Percentiles rank a stretch among this genome's conserved stretches.
Evolutionary conservation across 2,888 invertebrate species (phyloP).

Genomic region (Pristionchus entomophagus): DNA sequence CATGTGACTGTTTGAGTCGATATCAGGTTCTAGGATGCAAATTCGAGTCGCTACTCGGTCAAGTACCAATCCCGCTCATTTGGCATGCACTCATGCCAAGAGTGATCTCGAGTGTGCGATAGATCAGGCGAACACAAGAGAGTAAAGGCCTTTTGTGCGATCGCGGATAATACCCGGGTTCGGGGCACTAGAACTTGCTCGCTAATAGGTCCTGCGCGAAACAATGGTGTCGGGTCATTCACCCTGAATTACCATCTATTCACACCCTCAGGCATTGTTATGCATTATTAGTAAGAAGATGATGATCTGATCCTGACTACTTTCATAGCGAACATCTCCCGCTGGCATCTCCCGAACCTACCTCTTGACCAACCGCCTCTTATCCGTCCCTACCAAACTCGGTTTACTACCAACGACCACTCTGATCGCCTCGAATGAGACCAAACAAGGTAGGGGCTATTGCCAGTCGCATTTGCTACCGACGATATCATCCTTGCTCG

Average conservation of each 20-base stretch:
- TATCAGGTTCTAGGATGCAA: background rate
- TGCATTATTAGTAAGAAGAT: background rate
- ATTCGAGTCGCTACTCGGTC: no score
- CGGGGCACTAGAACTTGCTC: conserved; percentile 14
- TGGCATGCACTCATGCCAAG: background rate
- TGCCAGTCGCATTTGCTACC: conserved; percentile 35
- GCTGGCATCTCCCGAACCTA: background rate
- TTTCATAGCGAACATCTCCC: no score
- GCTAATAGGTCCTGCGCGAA: conserved; percentile 24
- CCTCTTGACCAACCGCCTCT: no score
- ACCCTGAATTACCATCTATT: background rate
- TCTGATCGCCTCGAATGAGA: no score
- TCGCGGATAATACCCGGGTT: conserved; percentile 11
- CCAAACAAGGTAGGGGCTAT: background rate
- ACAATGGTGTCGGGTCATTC: conserved; percentile 14
- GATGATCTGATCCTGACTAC: background rate
- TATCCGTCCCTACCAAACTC: no score
- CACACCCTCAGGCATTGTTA: background rate
- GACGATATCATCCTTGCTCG: background rate
- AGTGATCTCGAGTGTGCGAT: background rate
- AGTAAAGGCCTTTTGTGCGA: background rate
- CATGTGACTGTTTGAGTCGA: background rate
- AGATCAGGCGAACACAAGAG: background rate
- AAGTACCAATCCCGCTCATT: background rate
- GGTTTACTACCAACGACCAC: no score